Conservation (phyloP, 2,888 invertebrate genomes). For the Saturnia japonica region DNA sequence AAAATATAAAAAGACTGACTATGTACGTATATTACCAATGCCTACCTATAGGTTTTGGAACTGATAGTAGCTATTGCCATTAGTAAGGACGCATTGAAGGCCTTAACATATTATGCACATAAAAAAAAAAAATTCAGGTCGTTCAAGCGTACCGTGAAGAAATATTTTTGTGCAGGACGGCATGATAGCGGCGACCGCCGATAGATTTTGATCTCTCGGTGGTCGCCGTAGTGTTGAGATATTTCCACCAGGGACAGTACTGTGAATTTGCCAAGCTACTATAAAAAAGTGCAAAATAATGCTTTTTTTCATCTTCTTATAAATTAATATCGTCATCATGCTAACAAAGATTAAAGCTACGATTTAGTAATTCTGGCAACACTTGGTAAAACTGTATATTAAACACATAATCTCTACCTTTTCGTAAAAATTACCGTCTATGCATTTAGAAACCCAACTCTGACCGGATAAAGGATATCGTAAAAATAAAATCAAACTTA, state of each 20-base stretch:
- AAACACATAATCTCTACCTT: not conserved
- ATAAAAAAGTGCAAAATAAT: not conserved
- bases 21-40: not conserved
- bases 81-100: no score
- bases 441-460: not conserved
- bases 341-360: not conserved
- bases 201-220: no score
- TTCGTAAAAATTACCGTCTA: not conserved
- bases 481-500: slow-evolving; percentile 5
- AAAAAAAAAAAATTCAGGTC: no score
- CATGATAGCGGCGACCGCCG: no score
- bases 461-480: slow-evolving; percentile 8
- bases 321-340: not conserved
- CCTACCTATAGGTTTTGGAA: no score
- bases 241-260: no score
- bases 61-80: no score
- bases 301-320: not conserved
- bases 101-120: no score
- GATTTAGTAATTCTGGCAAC: not conserved
- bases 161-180: no score
- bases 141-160: no score
- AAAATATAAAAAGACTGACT: not conserved
- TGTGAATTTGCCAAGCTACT: no score
- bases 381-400: not conserved
- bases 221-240: no score